phyloP scores from a whole-genome alignment of 2,113 vertebrate genomes.

The Mormyrus iriodes region DNA sequence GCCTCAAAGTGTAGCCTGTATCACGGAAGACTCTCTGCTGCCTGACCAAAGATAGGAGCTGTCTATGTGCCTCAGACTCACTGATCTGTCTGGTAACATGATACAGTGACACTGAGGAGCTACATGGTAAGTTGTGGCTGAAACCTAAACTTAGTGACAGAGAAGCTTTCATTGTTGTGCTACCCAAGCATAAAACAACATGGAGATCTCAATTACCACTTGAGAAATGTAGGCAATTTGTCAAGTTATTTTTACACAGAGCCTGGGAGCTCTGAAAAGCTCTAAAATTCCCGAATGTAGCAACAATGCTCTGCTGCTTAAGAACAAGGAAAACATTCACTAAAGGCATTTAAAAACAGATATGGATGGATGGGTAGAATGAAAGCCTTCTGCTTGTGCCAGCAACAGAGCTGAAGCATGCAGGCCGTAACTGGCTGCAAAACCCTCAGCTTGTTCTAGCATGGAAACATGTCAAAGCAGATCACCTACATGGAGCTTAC shows the following conservation, averaged over 20 bases:
- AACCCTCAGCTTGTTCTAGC: background rate
- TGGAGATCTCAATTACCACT: background rate
- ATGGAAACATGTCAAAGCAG: background rate
- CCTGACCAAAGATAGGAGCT: background rate
- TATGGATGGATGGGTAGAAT: background rate
- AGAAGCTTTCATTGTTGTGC: background rate
- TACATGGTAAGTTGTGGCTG: background rate
- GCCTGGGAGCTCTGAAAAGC: background rate
- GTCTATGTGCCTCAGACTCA: background rate
- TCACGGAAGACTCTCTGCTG: background rate
- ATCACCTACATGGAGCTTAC: background rate
- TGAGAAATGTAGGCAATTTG: background rate
- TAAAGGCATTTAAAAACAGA: background rate
- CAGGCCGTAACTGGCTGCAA: background rate
- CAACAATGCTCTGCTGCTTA: background rate
- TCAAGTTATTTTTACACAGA: background rate
- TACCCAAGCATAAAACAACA: background rate
- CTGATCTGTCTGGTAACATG: background rate
- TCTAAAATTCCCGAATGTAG: background rate
- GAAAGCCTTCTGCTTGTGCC: background rate
- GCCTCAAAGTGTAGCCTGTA: background rate
- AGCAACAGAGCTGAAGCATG: background rate
- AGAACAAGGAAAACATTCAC: background rate
- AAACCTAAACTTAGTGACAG: background rate
- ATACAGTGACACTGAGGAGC: background rate